phyloP scores from a whole-genome alignment of 2,797 vertebrate genomes.

The Sebastes cheni region DNA sequence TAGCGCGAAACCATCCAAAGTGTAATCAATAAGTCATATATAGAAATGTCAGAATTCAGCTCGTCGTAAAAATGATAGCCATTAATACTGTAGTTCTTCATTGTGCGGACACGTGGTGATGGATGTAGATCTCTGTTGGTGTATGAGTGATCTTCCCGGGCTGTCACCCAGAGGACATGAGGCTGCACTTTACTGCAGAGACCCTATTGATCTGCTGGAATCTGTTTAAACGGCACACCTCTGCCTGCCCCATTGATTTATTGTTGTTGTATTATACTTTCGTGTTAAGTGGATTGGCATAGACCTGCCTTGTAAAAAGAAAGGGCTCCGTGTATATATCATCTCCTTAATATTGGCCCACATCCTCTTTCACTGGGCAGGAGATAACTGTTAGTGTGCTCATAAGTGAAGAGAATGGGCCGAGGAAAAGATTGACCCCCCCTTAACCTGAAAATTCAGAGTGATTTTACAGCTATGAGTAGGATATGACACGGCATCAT shows the following conservation, averaged over 20 bases:
- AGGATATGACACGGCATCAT: slow-evolving; percentile 27
- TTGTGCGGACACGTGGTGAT: slow-evolving; percentile 63
- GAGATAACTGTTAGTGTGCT: not conserved
- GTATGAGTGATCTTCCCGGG: slow-evolving; percentile 58
- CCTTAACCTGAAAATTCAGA: not conserved
- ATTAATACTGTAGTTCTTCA: slow-evolving; percentile 59
- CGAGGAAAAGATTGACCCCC: slow-evolving; percentile 7
- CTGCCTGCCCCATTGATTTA: slow-evolving; percentile 71
- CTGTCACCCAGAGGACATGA: slow-evolving; percentile 66
- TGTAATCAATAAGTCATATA: slow-evolving; percentile 67
- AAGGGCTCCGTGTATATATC: slow-evolving; percentile 36
- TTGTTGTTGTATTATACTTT: slow-evolving; percentile 70
- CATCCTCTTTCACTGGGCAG: slow-evolving; percentile 19
- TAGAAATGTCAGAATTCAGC: slow-evolving; percentile 65
- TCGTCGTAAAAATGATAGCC: slow-evolving; percentile 65
- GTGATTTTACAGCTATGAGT: not conserved
- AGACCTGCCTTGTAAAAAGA: slow-evolving; percentile 57
- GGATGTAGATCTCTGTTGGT: slow-evolving; percentile 58
- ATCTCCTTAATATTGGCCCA: slow-evolving; percentile 42
- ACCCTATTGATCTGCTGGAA: slow-evolving; percentile 69
- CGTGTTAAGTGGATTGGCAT: slow-evolving; percentile 72
- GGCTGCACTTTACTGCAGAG: slow-evolving; percentile 66
- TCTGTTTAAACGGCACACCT: slow-evolving; percentile 68
- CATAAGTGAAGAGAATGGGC: not conserved
- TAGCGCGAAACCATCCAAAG: slow-evolving; percentile 40